Conservation (phyloP, 1,140 invertebrate species). For the Coenobita brevimanus region DNA sequence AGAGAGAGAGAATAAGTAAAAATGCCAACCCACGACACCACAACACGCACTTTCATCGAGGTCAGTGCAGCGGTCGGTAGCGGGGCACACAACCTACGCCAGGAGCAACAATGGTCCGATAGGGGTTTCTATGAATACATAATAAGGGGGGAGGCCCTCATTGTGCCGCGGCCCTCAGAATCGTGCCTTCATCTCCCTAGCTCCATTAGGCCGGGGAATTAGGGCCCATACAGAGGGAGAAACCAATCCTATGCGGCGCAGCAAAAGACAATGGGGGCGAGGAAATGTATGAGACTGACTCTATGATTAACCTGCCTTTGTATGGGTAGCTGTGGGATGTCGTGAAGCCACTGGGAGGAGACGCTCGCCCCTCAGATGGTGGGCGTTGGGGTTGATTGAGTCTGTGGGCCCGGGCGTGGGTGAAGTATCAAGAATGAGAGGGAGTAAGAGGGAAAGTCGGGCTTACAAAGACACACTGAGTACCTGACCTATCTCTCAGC, state of each 20-base stretch:
- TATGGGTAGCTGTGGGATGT: too few relatives aligned
- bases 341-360: too few relatives aligned
- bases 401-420: too few relatives aligned
- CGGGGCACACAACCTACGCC: neutral
- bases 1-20: too few relatives aligned
- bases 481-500: too few relatives aligned
- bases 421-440: too few relatives aligned
- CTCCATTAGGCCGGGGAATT: conserved; percentile 5
- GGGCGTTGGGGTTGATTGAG: too few relatives aligned
- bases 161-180: neutral
- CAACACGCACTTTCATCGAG: neutral
- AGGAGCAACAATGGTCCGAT: conserved; percentile 18
- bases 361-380: too few relatives aligned
- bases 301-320: conserved; percentile 6
- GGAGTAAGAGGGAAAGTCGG: too few relatives aligned
- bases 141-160: conserved; percentile 14
- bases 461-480: too few relatives aligned
- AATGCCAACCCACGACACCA: too few relatives aligned
- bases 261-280: conserved; percentile 23
- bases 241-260: neutral
- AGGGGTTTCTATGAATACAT: conserved; percentile 35
- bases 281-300: conserved; percentile 21
- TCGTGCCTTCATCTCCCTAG: neutral
- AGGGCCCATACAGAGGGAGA: conserved; percentile 24
- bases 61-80: neutral